Base-by-base conservation (phyloP, 2,797 vertebrate species). In the Spondyliosoma cantharus region DNA sequence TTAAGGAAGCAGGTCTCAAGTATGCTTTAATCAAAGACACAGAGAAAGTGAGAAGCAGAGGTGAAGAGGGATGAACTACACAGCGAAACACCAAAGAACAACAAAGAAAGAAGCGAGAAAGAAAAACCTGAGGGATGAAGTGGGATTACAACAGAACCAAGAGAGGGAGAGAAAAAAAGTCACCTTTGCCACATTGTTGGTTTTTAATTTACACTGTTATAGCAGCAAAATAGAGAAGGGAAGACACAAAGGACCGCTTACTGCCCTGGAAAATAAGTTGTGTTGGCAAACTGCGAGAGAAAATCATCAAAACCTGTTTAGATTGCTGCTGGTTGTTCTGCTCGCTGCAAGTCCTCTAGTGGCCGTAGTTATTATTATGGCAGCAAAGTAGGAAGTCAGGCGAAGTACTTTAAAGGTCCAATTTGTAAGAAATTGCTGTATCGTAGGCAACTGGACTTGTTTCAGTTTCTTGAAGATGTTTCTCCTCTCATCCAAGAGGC, bases 191-290 rank as follows among this genome's bases (percentile, higher is more conserved):
- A 70, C 46, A 50, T 32, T 43, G 37, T 27, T 71, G 37, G 17
- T 15, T 49, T 70, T 56, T 50, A 45, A 72, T 73, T 68, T 42
- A 15, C 27, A 17, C 13, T 4, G 32, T 61, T 78, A 16, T 24
- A 46, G 16, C 27, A 46, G 19, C 13, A 43, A 58, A 57, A 52
- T 15, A 46, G 48, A 53, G 54, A 43, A 15, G 12, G 43, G n/a
- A 45, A 11, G 32, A 7, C 59, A 45, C 54, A 24, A 15, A 45
- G 7, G 24, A 17, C 49, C 43, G 59, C n/a, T 53, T 25, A 24
- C 37, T 58, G 59, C 32, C 53, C 32, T 24, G 12, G 62, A 62
- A 72, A 62, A 37, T 52, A 61, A 50, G 43, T 15, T 25, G 17
- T 37, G 46, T 56, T 45, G 56, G 60, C 13, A 61, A 56, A 56